A percentile compares a stretch with the other conserved stretches of the same genome.
Evolutionary conservation across 2,888 invertebrate genomes (phyloP).

Genomic region (Hydrotaea cyrtoneurina): DNA sequence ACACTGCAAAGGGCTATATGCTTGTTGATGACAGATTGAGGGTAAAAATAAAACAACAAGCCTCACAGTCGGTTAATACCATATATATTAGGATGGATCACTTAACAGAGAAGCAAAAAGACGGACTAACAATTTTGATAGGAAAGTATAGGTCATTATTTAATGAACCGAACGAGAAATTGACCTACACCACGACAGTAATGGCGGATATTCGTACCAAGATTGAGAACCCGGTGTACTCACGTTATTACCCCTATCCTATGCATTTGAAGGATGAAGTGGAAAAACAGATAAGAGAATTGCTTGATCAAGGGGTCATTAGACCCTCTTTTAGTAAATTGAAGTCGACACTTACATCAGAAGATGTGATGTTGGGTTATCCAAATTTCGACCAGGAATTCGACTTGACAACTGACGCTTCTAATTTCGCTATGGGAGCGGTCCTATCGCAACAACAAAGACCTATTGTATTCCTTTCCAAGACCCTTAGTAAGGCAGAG

Average conservation of each 20-base stretch:
- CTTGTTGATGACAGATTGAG: not conserved
- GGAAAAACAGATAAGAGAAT: not conserved
- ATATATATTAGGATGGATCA: not conserved
- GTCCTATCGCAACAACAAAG: slow-evolving; percentile 34
- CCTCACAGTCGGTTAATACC: not conserved
- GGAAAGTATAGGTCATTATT: not conserved
- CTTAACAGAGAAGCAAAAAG: not conserved
- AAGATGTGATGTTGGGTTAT: slow-evolving; percentile 10
- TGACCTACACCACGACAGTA: slow-evolving; percentile 30
- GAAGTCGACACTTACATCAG: not conserved
- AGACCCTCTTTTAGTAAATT: slow-evolving; percentile 8
- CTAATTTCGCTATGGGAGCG: slow-evolving; percentile 47
- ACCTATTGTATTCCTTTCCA: slow-evolving; percentile 49
- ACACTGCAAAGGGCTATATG: not conserved
- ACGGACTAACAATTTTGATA: not conserved
- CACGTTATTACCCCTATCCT: slow-evolving; percentile 36
- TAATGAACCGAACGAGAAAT: slow-evolving; percentile 34
- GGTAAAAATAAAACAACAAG: not conserved
- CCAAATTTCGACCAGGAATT: slow-evolving; percentile 32
- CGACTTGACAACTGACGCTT: slow-evolving; percentile 47
- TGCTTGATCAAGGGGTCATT: not conserved
- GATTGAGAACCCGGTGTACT: slow-evolving; percentile 16
- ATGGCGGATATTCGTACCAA: slow-evolving; percentile 23
- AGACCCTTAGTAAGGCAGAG: slow-evolving; percentile 35
- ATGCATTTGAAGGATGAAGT: slow-evolving; percentile 12